phyloP scores from a whole-genome alignment of 2,113 vertebrate genomes.

The Corythoichthys intestinalis region DNA sequence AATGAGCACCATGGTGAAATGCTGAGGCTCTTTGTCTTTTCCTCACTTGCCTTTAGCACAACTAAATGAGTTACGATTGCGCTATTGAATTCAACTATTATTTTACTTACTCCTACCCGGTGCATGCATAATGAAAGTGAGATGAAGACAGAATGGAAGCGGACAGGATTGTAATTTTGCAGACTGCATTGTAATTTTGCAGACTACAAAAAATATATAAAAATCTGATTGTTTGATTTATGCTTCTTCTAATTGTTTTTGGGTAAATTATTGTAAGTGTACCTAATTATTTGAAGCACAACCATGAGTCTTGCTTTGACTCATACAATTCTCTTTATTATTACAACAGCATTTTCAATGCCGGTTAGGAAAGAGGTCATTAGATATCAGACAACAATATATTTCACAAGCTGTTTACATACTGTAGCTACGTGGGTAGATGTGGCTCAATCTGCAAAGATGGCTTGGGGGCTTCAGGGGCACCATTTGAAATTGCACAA shows the following conservation, averaged over 20 bases:
- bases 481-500: too few species aligned
- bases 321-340: constrained; percentile 11
- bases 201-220: constrained; percentile 29
- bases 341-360: constrained; percentile 7
- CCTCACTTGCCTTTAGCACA: constrained; percentile 87
- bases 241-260: constrained; percentile 48
- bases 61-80: constrained; percentile 89
- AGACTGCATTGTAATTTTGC: constrained; percentile 24
- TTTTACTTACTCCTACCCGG: constrained; percentile 62
- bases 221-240: constrained; percentile 56
- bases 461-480: too few species aligned
- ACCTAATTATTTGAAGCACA: constrained; percentile 31
- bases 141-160: constrained; percentile 30
- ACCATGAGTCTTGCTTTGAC: constrained; percentile 5
- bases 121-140: constrained; percentile 57
- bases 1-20: constrained; percentile 86
- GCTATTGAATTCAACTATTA: constrained; percentile 87
- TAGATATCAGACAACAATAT: constrained; percentile 28
- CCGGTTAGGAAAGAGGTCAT: constrained; percentile 9
- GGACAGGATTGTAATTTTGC: constrained; percentile 11
- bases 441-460: too few species aligned
- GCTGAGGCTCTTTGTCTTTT: constrained; percentile 85
- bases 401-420: constrained; percentile 18
- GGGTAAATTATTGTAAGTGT: constrained; percentile 28
- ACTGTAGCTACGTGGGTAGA: neutral